These are phyloP conservation scores for Shargacucullia verbasci DNA, from an alignment of 2,888 invertebrate genomes.

Conservation along the genomic window DNA sequence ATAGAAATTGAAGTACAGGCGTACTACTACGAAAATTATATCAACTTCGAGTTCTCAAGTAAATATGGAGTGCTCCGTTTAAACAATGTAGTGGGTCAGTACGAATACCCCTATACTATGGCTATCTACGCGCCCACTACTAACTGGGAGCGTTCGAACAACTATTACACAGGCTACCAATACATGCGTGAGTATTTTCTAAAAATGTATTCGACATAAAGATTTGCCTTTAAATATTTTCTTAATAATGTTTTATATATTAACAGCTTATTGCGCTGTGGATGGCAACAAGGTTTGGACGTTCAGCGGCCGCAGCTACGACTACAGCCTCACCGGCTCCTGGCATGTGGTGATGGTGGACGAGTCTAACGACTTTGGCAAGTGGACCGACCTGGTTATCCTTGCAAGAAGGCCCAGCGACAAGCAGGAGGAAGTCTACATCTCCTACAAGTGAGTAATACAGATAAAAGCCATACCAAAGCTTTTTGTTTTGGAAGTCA, in stretches of 20 bases:
- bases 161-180: conserved; percentile 76
- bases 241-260: neutral
- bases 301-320: conserved; percentile 91
- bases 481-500: neutral
- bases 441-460: conserved; percentile 81
- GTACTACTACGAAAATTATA: conserved; percentile 77
- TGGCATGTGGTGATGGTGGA: conserved; percentile 91
- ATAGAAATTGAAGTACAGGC: conserved; percentile 83
- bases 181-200: conserved; percentile 86
- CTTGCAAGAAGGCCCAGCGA: conserved; percentile 73
- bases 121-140: conserved; percentile 77
- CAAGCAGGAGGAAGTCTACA: conserved; percentile 75
- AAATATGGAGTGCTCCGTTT: conserved; percentile 81
- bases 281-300: conserved; percentile 89
- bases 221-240: no score
- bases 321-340: conserved; percentile 82
- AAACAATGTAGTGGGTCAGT: conserved; percentile 54
- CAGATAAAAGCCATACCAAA: no score
- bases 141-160: conserved; percentile 60
- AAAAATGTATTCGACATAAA: no score
- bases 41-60: conserved; percentile 82
- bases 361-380: conserved; percentile 65
- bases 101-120: conserved; percentile 22
- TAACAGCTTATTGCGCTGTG: conserved; percentile 90
- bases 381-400: conserved; percentile 73